phyloP scores from a whole-genome alignment of 2,797 vertebrate species.

The Austrolebias charrua region DNA sequence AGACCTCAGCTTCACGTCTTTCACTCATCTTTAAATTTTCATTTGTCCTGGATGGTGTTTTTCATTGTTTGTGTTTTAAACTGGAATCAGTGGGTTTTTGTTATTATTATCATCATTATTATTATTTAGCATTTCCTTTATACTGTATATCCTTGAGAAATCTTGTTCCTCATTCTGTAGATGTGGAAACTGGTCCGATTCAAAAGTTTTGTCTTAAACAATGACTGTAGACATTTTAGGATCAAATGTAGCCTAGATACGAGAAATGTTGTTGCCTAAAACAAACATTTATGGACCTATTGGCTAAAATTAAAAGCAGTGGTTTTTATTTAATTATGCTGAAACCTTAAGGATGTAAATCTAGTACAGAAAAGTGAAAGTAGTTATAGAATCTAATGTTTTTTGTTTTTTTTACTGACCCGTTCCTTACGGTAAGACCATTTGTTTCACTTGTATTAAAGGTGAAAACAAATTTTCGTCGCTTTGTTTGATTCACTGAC shows the following conservation, averaged over 20 bases:
- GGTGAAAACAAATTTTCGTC: constrained; percentile 41
- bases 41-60: constrained; percentile 27
- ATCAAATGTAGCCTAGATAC: constrained; percentile 49
- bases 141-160: constrained; percentile 36
- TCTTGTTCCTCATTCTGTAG: constrained; percentile 30
- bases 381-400: constrained; percentile 15
- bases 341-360: constrained; percentile 64
- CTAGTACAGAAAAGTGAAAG: constrained; percentile 39
- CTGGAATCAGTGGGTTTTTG: constrained; percentile 62
- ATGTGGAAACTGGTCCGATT: constrained; percentile 25
- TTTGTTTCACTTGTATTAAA: constrained; percentile 65
- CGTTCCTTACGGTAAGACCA: constrained; percentile 41
- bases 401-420: constrained; percentile 42
- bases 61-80: constrained; percentile 57
- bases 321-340: constrained; percentile 59
- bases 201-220: constrained; percentile 37
- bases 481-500: constrained; percentile 58
- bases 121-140: constrained; percentile 27
- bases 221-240: constrained; percentile 48
- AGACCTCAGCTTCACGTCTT: constrained; percentile 49
- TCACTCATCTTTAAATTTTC: constrained; percentile 32
- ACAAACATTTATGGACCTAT: constrained; percentile 51
- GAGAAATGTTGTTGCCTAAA: constrained; percentile 31
- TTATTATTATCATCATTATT: constrained; percentile 19
- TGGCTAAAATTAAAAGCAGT: constrained; percentile 33